Evolutionary conservation across 2,797 vertebrate genomes (phyloP).

Genomic region (Myiothlypis chrysogaster): DNA sequence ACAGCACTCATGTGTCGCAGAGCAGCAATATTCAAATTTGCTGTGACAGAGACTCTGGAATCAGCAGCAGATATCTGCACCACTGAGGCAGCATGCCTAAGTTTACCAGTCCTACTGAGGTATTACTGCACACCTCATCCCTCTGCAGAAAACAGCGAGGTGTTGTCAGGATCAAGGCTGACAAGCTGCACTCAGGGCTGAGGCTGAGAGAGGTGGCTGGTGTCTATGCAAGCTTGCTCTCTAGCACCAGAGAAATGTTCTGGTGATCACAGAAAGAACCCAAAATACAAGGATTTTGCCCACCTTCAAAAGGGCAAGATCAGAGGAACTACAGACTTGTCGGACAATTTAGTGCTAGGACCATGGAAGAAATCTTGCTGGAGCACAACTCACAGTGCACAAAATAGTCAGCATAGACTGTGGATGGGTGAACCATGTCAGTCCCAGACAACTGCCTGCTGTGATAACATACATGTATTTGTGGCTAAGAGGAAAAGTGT

Average conservation of each 20-base stretch:
- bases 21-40: neutral
- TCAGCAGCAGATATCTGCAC: neutral
- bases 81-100: neutral
- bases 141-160: neutral
- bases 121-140: neutral
- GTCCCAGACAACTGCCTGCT: accelerated
- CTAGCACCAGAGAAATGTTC: neutral
- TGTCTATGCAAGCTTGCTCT: neutral
- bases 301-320: neutral
- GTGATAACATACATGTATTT: no score
- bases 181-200: neutral
- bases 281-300: neutral
- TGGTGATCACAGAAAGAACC: neutral
- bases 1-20: accelerated
- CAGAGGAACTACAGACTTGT: neutral
- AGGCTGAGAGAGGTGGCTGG: neutral
- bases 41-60: neutral
- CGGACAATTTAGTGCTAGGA: neutral
- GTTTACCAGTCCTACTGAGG: no score
- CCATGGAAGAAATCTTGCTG: neutral
- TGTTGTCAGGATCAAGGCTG: neutral
- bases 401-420: neutral
- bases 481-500: neutral
- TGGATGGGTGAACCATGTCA: neutral
- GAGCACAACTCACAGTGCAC: neutral